Evolutionary conservation across 2,888 invertebrate species (phyloP).

Genomic region (Nomada ruficornis): DNA sequence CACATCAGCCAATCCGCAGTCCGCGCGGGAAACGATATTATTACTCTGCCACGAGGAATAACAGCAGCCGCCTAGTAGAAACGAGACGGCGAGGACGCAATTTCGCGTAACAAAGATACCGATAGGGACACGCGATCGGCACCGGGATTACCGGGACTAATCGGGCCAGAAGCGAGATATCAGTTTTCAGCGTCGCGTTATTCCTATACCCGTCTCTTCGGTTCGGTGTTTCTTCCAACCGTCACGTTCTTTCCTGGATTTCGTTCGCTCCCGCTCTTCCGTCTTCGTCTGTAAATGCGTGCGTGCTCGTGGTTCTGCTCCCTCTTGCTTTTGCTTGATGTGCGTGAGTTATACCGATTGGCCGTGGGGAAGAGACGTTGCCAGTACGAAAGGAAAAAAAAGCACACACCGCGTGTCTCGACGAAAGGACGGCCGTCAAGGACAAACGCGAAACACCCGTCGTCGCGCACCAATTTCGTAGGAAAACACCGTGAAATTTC

Average conservation of each 20-base stretch:
- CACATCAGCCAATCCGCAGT: slow-evolving; percentile 77
- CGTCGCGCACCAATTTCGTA: slow-evolving; percentile 17
- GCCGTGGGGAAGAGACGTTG: slow-evolving; percentile 21
- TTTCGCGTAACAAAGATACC: slow-evolving; percentile 43
- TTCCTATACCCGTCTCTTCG: neutral
- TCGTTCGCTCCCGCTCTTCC: neutral
- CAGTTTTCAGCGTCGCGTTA: slow-evolving; percentile 52
- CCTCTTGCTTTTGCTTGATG: neutral
- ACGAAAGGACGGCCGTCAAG: slow-evolving; percentile 49
- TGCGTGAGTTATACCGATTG: slow-evolving; percentile 10
- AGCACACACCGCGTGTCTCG: slow-evolving; percentile 36
- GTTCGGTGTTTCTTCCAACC: neutral
- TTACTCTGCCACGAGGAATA: slow-evolving; percentile 79
- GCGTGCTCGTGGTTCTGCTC: neutral
- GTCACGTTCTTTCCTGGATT: neutral
- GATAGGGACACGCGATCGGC: slow-evolving; percentile 44
- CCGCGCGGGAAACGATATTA: slow-evolving; percentile 82
- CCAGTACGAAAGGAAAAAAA: slow-evolving; percentile 32
- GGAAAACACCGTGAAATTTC: slow-evolving; percentile 16
- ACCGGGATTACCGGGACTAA: slow-evolving; percentile 16
- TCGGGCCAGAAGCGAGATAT: slow-evolving; percentile 33
- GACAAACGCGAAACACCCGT: slow-evolving; percentile 32
- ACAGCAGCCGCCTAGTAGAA: slow-evolving; percentile 43
- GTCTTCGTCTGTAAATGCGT: neutral
- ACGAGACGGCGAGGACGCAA: slow-evolving; percentile 41